Conservation (phyloP, 2,797 vertebrate genomes). For the Dicrostonyx torquatus region DNA sequence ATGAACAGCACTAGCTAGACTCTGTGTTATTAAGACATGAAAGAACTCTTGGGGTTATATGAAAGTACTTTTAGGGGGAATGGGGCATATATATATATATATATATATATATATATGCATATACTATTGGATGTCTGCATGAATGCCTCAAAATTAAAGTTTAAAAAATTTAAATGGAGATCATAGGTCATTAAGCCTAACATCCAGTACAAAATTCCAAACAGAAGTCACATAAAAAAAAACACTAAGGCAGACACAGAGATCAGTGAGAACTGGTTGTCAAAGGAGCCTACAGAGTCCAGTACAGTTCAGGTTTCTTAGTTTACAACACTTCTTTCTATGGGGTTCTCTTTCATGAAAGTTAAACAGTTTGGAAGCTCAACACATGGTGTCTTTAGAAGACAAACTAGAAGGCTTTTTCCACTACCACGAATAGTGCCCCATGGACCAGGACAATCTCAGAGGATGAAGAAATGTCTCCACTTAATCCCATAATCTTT, state of each 20-base stretch:
- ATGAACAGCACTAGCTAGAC: not conserved
- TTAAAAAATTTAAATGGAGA: not conserved
- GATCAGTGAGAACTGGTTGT: not conserved
- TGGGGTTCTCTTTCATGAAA: not conserved
- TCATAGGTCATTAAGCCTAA: not conserved
- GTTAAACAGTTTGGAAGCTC: not conserved
- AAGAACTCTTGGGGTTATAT: not conserved
- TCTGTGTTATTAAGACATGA: not conserved
- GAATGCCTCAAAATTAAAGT: not conserved
- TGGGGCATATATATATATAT: too few species aligned
- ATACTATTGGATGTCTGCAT: not conserved
- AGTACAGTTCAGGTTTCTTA: not conserved
- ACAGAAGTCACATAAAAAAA: not conserved
- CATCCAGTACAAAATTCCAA: not conserved
- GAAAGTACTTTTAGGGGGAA: not conserved
- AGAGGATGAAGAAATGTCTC: not conserved
- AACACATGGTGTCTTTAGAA: not conserved
- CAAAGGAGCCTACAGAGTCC: not conserved
- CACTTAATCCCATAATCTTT: not conserved
- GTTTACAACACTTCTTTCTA: not conserved
- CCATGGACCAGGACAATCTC: not conserved
- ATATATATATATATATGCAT: not conserved
- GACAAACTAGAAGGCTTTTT: not conserved
- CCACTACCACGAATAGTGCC: not conserved
- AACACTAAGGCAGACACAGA: not conserved